phyloP scores from a whole-genome alignment of 2,113 vertebrate genomes.

The Nymphicus hollandicus region DNA sequence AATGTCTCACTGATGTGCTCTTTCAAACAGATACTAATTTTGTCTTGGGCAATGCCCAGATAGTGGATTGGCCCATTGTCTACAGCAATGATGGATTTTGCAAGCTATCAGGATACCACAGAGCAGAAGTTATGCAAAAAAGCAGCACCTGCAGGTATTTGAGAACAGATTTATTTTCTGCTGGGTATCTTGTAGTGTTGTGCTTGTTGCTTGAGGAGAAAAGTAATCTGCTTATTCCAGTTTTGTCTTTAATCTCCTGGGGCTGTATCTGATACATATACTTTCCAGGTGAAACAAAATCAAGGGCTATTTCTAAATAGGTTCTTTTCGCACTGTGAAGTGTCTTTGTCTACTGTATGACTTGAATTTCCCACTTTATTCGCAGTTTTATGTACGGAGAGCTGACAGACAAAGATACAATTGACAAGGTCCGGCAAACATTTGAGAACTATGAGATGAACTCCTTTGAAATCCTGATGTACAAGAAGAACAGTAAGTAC shows the following conservation, averaged over 20 bases:
- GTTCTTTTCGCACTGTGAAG: neutral
- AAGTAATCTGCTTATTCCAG: slow-evolving; percentile 30
- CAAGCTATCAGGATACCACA: slow-evolving; percentile 93
- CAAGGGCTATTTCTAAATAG: neutral
- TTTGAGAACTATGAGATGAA: slow-evolving; percentile 96
- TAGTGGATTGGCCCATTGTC: slow-evolving; percentile 97
- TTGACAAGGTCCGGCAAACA: slow-evolving; percentile 88
- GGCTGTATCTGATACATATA: slow-evolving; percentile 14
- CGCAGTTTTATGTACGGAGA: slow-evolving; percentile 96
- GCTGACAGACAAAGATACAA: slow-evolving; percentile 91
- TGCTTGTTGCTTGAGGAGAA: neutral
- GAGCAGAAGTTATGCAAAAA: slow-evolving; percentile 98
- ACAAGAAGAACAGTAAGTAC: slow-evolving; percentile 97
- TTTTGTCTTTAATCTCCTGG: neutral
- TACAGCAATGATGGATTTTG: slow-evolving; percentile 99
- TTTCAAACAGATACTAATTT: slow-evolving; percentile 92
- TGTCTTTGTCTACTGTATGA: slow-evolving; percentile 8
- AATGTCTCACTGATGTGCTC: slow-evolving; percentile 43
- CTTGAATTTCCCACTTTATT: slow-evolving; percentile 38
- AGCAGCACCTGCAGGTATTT: slow-evolving; percentile 97
- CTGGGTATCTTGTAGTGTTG: slow-evolving; percentile 35
- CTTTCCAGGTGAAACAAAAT: slow-evolving; percentile 43
- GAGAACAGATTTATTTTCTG: slow-evolving; percentile 48
- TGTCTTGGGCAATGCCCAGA: slow-evolving; percentile 96
- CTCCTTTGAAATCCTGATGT: slow-evolving; percentile 97